Percentiles rank a stretch among this genome's conserved stretches.
Conservation (phyloP, 2,113 vertebrate genomes). For the Crotalus viridis region DNA sequence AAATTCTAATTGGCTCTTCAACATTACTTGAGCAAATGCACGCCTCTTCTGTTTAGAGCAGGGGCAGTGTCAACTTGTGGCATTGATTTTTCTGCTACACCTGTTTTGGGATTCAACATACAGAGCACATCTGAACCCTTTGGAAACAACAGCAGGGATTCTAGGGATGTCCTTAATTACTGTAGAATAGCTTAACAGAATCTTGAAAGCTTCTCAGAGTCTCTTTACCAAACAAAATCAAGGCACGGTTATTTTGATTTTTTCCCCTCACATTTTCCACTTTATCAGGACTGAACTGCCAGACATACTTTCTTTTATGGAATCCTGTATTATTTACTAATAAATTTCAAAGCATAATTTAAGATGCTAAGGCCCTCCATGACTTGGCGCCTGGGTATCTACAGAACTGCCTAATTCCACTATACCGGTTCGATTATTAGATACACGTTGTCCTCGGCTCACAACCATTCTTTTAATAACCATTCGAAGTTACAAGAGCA, state of each 20-base stretch:
- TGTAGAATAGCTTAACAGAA: not conserved
- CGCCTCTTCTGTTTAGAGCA: not conserved
- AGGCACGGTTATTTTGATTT: not conserved
- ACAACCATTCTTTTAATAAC: too few species aligned
- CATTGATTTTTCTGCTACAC: not conserved
- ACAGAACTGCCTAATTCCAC: not conserved
- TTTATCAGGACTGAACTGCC: not conserved
- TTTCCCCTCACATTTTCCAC: not conserved
- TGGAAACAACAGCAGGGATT: slow-evolving; percentile 73
- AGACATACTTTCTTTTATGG: not conserved
- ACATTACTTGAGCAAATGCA: not conserved
- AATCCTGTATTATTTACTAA: not conserved
- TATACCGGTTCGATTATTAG: not conserved
- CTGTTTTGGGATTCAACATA: not conserved
- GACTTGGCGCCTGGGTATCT: not conserved
- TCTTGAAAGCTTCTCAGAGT: not conserved
- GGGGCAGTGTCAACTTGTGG: not conserved
- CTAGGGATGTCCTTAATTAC: not conserved
- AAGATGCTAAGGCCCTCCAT: not conserved
- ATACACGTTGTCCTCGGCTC: not conserved
- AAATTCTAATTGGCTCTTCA: not conserved
- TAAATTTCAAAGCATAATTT: not conserved
- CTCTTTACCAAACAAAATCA: not conserved
- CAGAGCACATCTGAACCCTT: not conserved
- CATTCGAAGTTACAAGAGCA: too few species aligned